A percentile compares a stretch with the other conserved stretches of the same genome.
phyloP scores from a whole-genome alignment of 35 echinoderm and acorn worm species.

The Lytechinus variegatus region DNA sequence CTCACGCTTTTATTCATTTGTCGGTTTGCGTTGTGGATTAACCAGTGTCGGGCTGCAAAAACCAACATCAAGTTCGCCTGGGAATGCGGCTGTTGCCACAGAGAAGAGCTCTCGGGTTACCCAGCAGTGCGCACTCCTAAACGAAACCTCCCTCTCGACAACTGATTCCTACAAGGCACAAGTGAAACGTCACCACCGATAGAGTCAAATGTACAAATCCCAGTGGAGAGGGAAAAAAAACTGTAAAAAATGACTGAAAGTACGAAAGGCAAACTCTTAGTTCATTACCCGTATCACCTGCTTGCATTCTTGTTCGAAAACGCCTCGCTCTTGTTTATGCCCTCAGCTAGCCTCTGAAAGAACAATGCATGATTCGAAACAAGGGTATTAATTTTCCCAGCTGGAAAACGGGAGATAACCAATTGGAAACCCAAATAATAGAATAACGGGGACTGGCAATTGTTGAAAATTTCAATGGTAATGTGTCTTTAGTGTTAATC shows the following conservation, averaged over 20 bases:
- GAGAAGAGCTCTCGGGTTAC: conserved; percentile 43
- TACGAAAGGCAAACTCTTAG: conserved; percentile 10
- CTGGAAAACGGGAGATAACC: not conserved
- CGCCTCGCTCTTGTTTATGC: conserved; percentile 43
- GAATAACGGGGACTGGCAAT: conserved; percentile 27
- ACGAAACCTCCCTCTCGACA: conserved; percentile 33
- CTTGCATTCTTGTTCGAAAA: not conserved
- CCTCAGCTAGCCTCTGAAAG: not conserved
- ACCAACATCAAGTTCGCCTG: conserved; percentile 54
- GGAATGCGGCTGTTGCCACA: conserved; percentile 55
- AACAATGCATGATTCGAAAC: not conserved
- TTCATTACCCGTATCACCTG: conserved; percentile 41
- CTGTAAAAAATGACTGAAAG: conserved; percentile 5
- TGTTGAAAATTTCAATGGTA: conserved; percentile 19
- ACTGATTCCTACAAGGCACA: conserved; percentile 39
- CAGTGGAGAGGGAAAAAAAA: not conserved
- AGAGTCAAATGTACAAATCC: conserved; percentile 42
- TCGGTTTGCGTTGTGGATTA: conserved; percentile 53
- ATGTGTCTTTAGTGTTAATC: conserved; percentile 56
- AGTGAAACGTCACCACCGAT: not conserved
- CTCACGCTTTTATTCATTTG: conserved; percentile 46
- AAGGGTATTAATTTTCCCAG: conserved; percentile 30
- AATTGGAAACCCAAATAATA: conserved; percentile 38
- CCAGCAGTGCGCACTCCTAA: conserved; percentile 4
- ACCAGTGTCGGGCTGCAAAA: conserved; percentile 51